Conservation (phyloP, 2,797 vertebrate species). For the Phoebastria nigripes region DNA sequence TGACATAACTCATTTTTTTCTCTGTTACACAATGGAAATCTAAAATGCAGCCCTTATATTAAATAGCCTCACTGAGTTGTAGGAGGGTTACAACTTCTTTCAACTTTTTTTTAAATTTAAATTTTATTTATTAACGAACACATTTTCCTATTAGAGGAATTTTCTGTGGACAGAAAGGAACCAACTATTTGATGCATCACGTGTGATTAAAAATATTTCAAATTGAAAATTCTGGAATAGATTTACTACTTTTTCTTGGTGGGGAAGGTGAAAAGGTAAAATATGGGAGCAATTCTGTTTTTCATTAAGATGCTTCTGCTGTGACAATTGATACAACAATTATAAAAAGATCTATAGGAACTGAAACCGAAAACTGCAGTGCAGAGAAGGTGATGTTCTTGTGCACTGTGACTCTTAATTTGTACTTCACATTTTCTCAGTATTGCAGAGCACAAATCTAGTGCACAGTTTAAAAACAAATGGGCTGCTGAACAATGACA, state of each 20-base stretch:
- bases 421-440: not conserved
- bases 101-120: not conserved
- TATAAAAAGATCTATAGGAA: not conserved
- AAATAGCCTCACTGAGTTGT: not conserved
- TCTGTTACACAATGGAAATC: not conserved
- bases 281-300: not conserved
- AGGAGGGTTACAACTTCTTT: not conserved
- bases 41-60: not conserved
- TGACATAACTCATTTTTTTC: constrained; percentile 33
- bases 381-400: not conserved
- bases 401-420: not conserved
- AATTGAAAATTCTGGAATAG: not conserved
- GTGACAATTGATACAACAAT: not conserved
- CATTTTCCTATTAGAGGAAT: not conserved
- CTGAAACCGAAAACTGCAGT: not conserved
- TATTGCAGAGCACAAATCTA: not conserved
- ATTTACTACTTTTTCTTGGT: not conserved
- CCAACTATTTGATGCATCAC: not conserved
- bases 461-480: not conserved
- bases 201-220: not conserved
- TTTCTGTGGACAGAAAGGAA: not conserved
- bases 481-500: not conserved
- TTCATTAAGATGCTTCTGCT: not conserved
- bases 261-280: not conserved
- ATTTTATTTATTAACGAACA: not conserved